Base-by-base conservation (phyloP, 2,888 invertebrate genomes). In the Thereva nobilitata region DNA sequence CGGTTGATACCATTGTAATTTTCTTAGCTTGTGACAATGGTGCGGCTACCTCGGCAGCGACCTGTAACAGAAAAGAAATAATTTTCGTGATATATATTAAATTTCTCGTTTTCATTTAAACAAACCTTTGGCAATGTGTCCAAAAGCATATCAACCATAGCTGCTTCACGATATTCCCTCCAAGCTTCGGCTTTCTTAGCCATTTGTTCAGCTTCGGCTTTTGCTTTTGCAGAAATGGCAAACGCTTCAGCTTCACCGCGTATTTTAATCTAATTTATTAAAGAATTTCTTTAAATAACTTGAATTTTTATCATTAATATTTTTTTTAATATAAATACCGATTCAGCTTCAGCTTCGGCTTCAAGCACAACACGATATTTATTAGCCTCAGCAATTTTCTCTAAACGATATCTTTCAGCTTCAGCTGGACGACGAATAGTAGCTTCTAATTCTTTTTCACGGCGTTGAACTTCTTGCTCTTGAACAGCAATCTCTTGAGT, bases 201-300 rank as follows among this genome's bases (percentile, higher is more conserved):
- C 94, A 97, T 96, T 82, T 97, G 97, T 80, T 95, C 95, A 0
- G 97, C 95, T 77, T 98, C 97, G 2, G 97, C 97, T 72, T 88
- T 92, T 0, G 97, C 97, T 82, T 95, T 95, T 0, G 94, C 95
- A 75, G 93, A 90, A 76, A 97, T 92, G 35, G 97, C 95, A 80
- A 87, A 96, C 0, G 97, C 97, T 81, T 90, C 96, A 71, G 91
- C 94, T 84, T 92, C 92, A 50, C 93, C 94, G 71, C 91, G 89
- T 69, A 95, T 88, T 76, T 86, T 85, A 38, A 91, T 81, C 81
- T 81, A 67, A 35, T 10, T 8, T 49, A 49, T 10, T 56, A 8
- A 44, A 49, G 10, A 45, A 56, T 54, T 52, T 42, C 12, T 45
- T 56, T 10, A 47, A 54, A 34, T 4, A 53, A 10, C 40, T 61